A percentile compares a stretch with the other conserved stretches of the same genome.
phyloP scores from a whole-genome alignment of 2,113 vertebrate species.

The Platichthys flesus region DNA sequence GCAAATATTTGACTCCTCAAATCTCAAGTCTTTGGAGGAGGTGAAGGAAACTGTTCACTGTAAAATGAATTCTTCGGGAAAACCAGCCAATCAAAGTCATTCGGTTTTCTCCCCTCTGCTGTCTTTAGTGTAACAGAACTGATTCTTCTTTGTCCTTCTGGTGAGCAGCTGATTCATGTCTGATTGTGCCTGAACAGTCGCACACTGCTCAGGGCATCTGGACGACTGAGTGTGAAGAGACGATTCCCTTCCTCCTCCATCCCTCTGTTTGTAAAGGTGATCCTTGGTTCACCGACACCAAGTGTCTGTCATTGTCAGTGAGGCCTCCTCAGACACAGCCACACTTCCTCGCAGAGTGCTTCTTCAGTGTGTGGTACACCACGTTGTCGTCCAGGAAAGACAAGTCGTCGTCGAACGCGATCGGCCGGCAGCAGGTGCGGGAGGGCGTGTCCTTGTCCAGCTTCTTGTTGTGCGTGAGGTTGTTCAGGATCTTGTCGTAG shows the following conservation, averaged over 20 bases:
- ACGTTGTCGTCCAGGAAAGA: constrained; percentile 96
- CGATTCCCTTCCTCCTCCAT: constrained; percentile 22
- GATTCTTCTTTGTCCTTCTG: constrained; percentile 17
- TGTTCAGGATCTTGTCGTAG: constrained; percentile 98
- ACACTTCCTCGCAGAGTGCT: constrained; percentile 97
- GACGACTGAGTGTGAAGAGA: background rate
- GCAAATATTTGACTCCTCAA: constrained; percentile 36
- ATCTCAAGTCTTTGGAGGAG: constrained; percentile 48
- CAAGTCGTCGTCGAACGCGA: constrained; percentile 94
- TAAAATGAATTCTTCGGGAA: constrained; percentile 34
- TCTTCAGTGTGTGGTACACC: constrained; percentile 95
- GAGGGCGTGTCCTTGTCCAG: constrained; percentile 90
- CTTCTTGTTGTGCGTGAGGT: constrained; percentile 94
- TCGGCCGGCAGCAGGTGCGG: constrained; percentile 93
- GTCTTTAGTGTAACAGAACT: constrained; percentile 48
- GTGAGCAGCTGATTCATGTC: background rate
- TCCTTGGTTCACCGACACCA: constrained; percentile 18
- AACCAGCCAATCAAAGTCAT: background rate
- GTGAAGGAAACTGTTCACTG: constrained; percentile 52
- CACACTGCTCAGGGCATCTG: constrained; percentile 6
- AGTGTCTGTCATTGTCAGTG: constrained; percentile 59
- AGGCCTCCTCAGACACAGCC: constrained; percentile 88
- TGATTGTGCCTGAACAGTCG: constrained; percentile 16
- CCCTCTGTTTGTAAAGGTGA: constrained; percentile 22
- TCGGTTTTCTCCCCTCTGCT: constrained; percentile 36